Evolutionary conservation across 2,797 vertebrate species (phyloP).

Genomic region (Furcifer pardalis): DNA sequence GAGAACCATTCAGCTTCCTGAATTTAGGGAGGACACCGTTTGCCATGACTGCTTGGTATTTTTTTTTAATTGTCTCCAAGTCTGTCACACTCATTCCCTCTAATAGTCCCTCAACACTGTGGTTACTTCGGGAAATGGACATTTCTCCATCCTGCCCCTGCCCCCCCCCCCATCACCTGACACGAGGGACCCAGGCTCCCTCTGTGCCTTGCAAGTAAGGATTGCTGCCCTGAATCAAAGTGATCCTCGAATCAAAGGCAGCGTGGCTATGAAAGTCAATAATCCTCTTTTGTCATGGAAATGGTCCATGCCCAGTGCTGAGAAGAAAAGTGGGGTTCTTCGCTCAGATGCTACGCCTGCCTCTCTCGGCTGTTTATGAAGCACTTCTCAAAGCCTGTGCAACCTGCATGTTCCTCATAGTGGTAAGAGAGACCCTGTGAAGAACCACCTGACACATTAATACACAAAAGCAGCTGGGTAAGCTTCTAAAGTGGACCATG

Average conservation of each 20-base stretch:
- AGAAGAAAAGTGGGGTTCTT: slow-evolving; percentile 52
- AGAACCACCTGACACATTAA: not conserved
- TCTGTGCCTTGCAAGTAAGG: slow-evolving; percentile 11
- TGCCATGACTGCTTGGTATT: no score
- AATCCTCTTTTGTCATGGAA: slow-evolving; percentile 52
- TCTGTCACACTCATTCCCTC: slow-evolving; percentile 40
- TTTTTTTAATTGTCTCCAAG: slow-evolving; percentile 58
- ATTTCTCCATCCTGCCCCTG: slow-evolving; percentile 22
- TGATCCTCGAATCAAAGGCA: slow-evolving; percentile 31
- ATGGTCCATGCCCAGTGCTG: slow-evolving; percentile 22
- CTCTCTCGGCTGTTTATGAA: slow-evolving; percentile 4
- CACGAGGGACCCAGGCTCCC: not conserved
- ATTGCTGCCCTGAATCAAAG: slow-evolving; percentile 55
- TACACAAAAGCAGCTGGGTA: not conserved
- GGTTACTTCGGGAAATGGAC: slow-evolving; percentile 18
- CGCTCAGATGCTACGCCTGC: not conserved
- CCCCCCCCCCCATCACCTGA: slow-evolving; percentile 48
- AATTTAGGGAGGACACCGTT: slow-evolving; percentile 70
- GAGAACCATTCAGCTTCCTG: slow-evolving; percentile 81
- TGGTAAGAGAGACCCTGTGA: not conserved
- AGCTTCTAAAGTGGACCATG: not conserved
- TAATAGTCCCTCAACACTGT: slow-evolving; percentile 27
- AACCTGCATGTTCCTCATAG: slow-evolving; percentile 19
- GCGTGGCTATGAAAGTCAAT: slow-evolving; percentile 48
- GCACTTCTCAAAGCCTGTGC: slow-evolving; percentile 23